Evolutionary conservation across 30 jellyfish, hydroid and myxozoan genomes (phyloP).

Genomic region (Cassiopea andromeda): DNA sequence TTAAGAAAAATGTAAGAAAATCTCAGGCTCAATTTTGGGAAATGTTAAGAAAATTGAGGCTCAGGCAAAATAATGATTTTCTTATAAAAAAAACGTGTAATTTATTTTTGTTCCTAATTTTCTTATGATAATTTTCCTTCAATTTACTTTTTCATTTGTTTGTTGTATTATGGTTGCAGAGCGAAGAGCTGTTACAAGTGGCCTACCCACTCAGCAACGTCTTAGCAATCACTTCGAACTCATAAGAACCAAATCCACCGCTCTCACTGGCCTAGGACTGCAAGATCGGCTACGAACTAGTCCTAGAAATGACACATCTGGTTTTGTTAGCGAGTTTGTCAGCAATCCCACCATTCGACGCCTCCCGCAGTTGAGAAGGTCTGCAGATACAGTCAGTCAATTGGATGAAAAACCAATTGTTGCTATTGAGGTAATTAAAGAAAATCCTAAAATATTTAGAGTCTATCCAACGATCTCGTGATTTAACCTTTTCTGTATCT

Average conservation of each 20-base stretch:
- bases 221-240: constrained; percentile 56
- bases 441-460: no score
- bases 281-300: not conserved
- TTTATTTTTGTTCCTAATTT: not conserved
- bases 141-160: not conserved
- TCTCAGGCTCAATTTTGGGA: not conserved
- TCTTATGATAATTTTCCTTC: not conserved
- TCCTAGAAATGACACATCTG: not conserved
- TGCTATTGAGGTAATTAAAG: no score
- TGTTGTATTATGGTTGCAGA: constrained; percentile 2
- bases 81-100: no score
- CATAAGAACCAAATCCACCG: constrained; percentile 9
- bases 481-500: no score
- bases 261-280: not conserved
- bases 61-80: no score
- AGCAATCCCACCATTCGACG: not conserved
- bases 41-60: no score
- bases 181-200: not conserved
- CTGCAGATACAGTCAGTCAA: not conserved
- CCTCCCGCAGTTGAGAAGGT: constrained; percentile 47
- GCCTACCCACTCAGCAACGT: constrained; percentile 6
- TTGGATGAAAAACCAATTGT: not conserved
- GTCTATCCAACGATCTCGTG: no score
- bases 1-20: no score
- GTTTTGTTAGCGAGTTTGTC: not conserved